Evolutionary conservation across 2,888 invertebrate genomes (phyloP).

Genomic region (Troides helena): DNA sequence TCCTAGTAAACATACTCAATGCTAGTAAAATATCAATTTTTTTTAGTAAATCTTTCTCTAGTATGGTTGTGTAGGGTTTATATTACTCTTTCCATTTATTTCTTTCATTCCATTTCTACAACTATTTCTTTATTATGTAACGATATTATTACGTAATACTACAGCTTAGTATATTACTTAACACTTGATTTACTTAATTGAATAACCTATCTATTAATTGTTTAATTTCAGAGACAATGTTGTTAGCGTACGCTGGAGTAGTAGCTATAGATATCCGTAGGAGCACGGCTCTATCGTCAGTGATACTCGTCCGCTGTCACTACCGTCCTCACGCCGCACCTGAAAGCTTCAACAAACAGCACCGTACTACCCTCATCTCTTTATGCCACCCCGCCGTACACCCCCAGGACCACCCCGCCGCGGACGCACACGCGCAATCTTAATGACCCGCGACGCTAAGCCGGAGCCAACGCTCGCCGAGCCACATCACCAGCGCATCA

Average conservation of each 20-base stretch:
- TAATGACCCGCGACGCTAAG: conserved; percentile 53
- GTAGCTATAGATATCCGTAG: neutral
- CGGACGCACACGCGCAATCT: conserved; percentile 63
- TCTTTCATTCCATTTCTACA: too few relatives aligned
- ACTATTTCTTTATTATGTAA: too few relatives aligned
- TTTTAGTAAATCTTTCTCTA: too few relatives aligned
- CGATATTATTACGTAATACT: too few relatives aligned
- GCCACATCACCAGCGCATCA: conserved; percentile 8
- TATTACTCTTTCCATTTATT: too few relatives aligned
- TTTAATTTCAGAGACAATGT: neutral
- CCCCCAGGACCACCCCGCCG: conserved; percentile 14
- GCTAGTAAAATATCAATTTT: too few relatives aligned
- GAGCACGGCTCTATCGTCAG: neutral
- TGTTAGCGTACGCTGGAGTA: neutral
- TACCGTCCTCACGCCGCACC: conserved; percentile 19
- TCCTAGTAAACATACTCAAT: too few relatives aligned
- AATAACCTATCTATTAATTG: neutral
- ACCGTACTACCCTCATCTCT: neutral
- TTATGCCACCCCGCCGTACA: conserved; percentile 32
- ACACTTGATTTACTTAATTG: neutral
- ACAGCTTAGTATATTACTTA: neutral
- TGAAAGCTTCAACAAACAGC: conserved; percentile 27
- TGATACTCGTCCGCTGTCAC: conserved; percentile 4
- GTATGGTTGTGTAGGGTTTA: too few relatives aligned
- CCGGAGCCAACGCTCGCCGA: conserved; percentile 21